Conservation (phyloP, 53 echinoderm and acorn worm species). For the Echinometra lucunter region DNA sequence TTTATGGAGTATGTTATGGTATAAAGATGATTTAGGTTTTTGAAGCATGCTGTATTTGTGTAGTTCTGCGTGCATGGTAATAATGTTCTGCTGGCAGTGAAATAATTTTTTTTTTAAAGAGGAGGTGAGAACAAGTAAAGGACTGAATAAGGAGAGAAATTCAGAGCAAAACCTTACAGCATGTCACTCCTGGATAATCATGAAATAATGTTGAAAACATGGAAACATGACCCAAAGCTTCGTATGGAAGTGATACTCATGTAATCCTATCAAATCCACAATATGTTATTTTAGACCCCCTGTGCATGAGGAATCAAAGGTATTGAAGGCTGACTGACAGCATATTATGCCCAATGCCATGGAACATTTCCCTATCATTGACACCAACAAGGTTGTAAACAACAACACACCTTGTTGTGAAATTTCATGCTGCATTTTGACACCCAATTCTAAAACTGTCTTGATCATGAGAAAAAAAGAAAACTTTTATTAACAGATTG, state of each 20-base stretch:
- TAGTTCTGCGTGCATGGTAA: neutral
- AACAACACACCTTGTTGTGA: neutral
- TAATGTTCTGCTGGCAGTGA: neutral
- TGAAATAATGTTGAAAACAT: neutral
- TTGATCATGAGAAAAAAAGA: neutral
- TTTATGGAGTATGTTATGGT: neutral
- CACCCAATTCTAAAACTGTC: neutral
- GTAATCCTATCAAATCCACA: slow-evolving; percentile 12
- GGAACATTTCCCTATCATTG: neutral
- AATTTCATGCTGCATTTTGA: neutral
- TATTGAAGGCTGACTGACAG: neutral
- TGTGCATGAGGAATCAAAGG: neutral
- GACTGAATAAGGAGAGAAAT: neutral
- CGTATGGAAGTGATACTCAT: neutral
- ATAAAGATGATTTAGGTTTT: neutral
- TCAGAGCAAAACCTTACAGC: neutral
- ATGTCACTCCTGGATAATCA: slow-evolving; percentile 3
- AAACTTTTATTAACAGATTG: neutral
- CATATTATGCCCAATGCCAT: neutral
- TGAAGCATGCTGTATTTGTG: neutral
- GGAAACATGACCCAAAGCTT: neutral
- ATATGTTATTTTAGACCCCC: neutral
- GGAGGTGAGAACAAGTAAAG: neutral
- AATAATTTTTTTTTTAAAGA: neutral
- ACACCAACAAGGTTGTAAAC: neutral